Evolutionary conservation across 1,140 invertebrate species (phyloP), one percentile per base, ranked within the genome.

Genomic region (Zaprionus camerounensis): DNA sequence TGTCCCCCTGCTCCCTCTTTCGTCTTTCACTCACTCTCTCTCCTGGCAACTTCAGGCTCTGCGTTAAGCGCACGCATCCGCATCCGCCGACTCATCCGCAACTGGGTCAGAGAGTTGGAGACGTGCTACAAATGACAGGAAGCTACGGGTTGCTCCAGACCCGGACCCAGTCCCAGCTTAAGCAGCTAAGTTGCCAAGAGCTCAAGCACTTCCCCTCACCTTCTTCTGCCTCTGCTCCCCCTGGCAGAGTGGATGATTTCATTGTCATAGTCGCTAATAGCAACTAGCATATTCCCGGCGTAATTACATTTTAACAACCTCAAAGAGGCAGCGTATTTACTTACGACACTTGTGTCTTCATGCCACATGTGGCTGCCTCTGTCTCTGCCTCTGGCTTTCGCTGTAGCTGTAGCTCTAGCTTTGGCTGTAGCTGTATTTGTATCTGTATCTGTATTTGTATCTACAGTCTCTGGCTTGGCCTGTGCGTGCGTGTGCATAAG

Each of bases 251-350:
- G 56, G 71, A 81, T 88, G 78, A 78, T 87, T 87, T 84, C 78
- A 88, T 90, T 87, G 81, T 81, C 85, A 88, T 81, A 81, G 85
- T 81, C 81, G 85, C 78, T 90, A 81, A 84, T 81, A 84, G 78
- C 81, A 84, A 79, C 84, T 81, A 71, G 69, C 71, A 73, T 78
- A 73, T 71, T 88, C 59, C 34, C 44, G 64, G 57, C 78, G 77
- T 83, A 88, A 84, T 90, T 88, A 88, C 76, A 88, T 81, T 90
- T 88, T 84, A 76, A 90, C 78, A 90, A 78, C 69, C 81, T 76
- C 78, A 79, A 90, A 79, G 69, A 84, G 71, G 63, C 62, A 70
- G 41, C 49, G 69, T 87, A 83, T 81, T 78, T 78, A 78, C 80
- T 83, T 88, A 78, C 80, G 62, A 46, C 41, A 46, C 46, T 24